Conservation (phyloP, 2,797 vertebrate genomes). For the Oreochromis mossambicus region DNA sequence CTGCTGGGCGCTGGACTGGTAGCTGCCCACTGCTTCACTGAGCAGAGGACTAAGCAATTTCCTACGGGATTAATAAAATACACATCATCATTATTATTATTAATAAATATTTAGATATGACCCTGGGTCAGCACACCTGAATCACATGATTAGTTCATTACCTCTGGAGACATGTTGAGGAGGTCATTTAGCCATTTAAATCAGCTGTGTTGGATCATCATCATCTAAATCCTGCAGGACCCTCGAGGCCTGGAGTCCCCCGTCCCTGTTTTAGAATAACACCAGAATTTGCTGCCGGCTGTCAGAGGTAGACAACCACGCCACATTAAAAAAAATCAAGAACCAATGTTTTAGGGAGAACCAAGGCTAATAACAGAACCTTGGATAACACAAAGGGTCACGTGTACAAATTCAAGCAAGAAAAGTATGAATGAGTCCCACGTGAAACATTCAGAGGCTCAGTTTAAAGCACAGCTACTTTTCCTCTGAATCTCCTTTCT, state of each 20-base stretch:
- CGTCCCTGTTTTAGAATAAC: neutral
- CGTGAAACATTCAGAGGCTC: neutral
- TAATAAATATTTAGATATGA: too few species aligned
- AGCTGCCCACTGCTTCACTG: too few species aligned
- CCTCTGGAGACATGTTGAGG: neutral
- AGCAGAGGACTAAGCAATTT: too few species aligned
- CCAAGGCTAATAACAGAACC: neutral
- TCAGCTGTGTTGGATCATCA: neutral
- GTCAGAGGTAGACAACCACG: neutral
- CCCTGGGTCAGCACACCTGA: too few species aligned
- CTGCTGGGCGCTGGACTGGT: too few species aligned
- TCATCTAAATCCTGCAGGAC: neutral
- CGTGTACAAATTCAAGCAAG: neutral
- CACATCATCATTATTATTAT: too few species aligned
- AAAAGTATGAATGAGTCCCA: neutral
- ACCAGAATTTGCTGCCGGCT: neutral
- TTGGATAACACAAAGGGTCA: neutral
- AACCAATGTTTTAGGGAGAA: neutral
- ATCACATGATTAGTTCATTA: neutral
- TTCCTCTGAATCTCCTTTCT: neutral
- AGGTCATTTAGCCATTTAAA: neutral
- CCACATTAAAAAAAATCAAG: neutral
- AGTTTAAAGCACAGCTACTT: neutral
- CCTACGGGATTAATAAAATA: too few species aligned
- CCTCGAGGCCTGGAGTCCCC: rapidly evolving